A percentile compares a stretch with the other conserved stretches of the same genome.
These are phyloP conservation scores for Drosophila chauvacae DNA, from an alignment of 1,140 invertebrate genomes.

Conservation along the genomic window DNA sequence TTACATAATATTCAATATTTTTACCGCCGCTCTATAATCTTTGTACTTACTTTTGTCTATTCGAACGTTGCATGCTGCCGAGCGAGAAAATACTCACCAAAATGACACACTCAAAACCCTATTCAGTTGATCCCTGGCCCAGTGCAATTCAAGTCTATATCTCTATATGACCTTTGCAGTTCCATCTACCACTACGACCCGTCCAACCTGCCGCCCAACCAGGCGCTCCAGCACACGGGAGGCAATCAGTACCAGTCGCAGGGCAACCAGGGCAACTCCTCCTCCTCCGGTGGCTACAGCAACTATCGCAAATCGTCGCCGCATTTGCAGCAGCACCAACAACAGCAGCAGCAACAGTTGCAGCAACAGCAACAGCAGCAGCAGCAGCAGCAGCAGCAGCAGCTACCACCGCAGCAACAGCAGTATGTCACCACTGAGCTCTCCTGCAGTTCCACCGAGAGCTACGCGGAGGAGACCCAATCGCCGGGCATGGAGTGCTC, in stretches of 20 bases:
- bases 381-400: slow-evolving; percentile 31
- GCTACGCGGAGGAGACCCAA: slow-evolving; percentile 68
- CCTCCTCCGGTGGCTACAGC: slow-evolving; percentile 67
- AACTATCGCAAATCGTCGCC: slow-evolving; percentile 68
- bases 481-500: slow-evolving; percentile 67
- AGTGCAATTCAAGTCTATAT: background rate
- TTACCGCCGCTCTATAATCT: slow-evolving; percentile 19
- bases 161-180: slow-evolving; percentile 65
- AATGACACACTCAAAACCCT: slow-evolving; percentile 22
- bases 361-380: slow-evolving; percentile 36
- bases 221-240: slow-evolving; percentile 68
- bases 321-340: slow-evolving; percentile 51
- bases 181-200: slow-evolving; percentile 91
- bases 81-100: slow-evolving; percentile 52
- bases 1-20: background rate
- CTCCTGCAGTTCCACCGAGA: slow-evolving; percentile 73
- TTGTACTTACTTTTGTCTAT: slow-evolving; percentile 25
- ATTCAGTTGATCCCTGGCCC: background rate
- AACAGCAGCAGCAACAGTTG: slow-evolving; percentile 29
- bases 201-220: slow-evolving; percentile 87
- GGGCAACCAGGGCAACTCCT: slow-evolving; percentile 51
- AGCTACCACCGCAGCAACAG: slow-evolving; percentile 49
- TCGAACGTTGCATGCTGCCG: slow-evolving; percentile 55
- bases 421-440: slow-evolving; percentile 57
- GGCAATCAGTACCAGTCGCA: slow-evolving; percentile 64